Conservation (phyloP, 2,113 vertebrate genomes). For the Melozone crissalis region DNA sequence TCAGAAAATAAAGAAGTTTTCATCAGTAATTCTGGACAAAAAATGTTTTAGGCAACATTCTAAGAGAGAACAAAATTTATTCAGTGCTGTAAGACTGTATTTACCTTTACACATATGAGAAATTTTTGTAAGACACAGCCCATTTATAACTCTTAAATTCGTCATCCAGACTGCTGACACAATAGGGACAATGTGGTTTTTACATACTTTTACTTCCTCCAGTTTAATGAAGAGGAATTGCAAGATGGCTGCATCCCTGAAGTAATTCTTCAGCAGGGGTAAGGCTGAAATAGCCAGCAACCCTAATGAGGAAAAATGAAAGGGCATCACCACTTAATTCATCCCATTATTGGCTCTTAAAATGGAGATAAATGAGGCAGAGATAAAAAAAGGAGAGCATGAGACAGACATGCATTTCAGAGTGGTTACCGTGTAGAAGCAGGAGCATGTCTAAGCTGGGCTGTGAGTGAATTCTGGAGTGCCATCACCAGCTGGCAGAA, state of each 20-base stretch:
- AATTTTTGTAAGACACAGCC: background rate
- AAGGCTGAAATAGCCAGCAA: slow-evolving; percentile 28
- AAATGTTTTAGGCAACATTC: background rate
- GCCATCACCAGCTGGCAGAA: background rate
- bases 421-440: background rate
- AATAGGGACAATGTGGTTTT: slow-evolving; percentile 60
- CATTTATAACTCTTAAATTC: slow-evolving; percentile 56
- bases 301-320: slow-evolving; percentile 64
- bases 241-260: slow-evolving; percentile 46
- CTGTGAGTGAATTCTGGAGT: background rate
- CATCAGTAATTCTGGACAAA: background rate
- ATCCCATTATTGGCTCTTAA: slow-evolving; percentile 47
- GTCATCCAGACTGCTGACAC: slow-evolving; percentile 40
- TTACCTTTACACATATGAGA: background rate
- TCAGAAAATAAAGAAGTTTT: background rate
- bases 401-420: background rate
- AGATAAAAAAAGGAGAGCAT: background rate
- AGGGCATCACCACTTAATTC: slow-evolving; percentile 45
- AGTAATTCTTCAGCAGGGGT: slow-evolving; percentile 24
- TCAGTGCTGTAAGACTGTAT: background rate
- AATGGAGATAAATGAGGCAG: slow-evolving; percentile 60
- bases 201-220: slow-evolving; percentile 49
- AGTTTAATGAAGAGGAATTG: slow-evolving; percentile 64
- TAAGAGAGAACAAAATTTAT: background rate
- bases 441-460: background rate